Evolutionary conservation across 2,888 invertebrate genomes (phyloP).

Genomic region (Andrena haemorrhoa): DNA sequence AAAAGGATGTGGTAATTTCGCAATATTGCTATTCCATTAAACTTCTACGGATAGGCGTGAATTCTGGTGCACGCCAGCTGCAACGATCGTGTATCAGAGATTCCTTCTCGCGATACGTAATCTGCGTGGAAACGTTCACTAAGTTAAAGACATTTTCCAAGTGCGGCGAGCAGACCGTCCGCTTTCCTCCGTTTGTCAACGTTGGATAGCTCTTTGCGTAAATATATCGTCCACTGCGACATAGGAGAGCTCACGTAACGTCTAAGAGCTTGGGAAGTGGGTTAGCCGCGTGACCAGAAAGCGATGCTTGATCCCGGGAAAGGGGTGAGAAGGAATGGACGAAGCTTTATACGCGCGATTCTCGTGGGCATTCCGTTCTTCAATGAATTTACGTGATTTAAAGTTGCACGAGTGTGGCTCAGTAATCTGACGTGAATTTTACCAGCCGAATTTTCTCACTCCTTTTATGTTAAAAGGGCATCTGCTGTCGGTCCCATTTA

Average conservation of each 20-base stretch:
- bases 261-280: conserved; percentile 49
- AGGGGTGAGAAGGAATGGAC: conserved; percentile 48
- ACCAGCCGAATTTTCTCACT: background rate
- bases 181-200: no score
- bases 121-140: background rate
- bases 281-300: conserved; percentile 59
- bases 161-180: no score
- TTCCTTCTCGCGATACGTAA: conserved; percentile 6
- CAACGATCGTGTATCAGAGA: conserved; percentile 8
- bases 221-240: conserved; percentile 19
- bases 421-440: background rate
- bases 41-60: background rate
- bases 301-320: conserved; percentile 20
- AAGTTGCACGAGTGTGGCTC: background rate
- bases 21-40: conserved; percentile 44
- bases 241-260: background rate
- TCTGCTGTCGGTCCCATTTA: conserved; percentile 5
- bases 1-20: conserved; percentile 31
- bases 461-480: conserved; percentile 7
- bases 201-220: background rate
- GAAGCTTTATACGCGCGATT: conserved; percentile 29
- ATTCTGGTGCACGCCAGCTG: background rate
- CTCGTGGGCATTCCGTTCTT: conserved; percentile 4
- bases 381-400: background rate
- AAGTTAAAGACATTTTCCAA: no score